Conservation (phyloP, 2,113 vertebrate species). For the Etheostoma cragini region DNA sequence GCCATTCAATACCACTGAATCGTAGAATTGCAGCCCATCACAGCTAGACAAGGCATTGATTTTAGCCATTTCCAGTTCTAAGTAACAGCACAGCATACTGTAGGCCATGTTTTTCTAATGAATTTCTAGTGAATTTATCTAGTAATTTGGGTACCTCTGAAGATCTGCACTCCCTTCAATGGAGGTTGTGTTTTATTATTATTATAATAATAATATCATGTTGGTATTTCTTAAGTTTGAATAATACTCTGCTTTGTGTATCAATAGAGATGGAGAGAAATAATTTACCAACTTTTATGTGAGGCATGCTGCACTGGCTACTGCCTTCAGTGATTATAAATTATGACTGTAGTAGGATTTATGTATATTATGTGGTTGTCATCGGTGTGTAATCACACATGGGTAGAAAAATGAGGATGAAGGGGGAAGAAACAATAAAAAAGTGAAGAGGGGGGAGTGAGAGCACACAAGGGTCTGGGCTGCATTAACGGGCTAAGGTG, state of each 20-base stretch:
- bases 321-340: constrained; percentile 26
- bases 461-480: constrained; percentile 62
- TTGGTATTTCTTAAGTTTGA: background rate
- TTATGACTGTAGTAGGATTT: background rate
- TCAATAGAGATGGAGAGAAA: background rate
- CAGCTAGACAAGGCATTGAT: background rate
- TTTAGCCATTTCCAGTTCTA: background rate
- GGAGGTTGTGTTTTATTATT: background rate
- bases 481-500: constrained; percentile 63
- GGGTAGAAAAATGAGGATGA: constrained; percentile 39
- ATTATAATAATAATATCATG: too few species aligned
- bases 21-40: background rate
- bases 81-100: background rate
- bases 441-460: background rate
- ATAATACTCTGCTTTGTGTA: background rate
- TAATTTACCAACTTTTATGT: background rate
- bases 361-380: constrained; percentile 34
- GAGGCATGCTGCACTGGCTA: background rate
- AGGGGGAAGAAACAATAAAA: constrained; percentile 34
- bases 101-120: too few species aligned
- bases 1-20: background rate
- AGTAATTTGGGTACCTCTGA: too few species aligned
- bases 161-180: too few species aligned
- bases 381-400: constrained; percentile 23
- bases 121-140: too few species aligned